Conservation (phyloP, 2,888 invertebrate species). For the Odontocolon sp. region DNA sequence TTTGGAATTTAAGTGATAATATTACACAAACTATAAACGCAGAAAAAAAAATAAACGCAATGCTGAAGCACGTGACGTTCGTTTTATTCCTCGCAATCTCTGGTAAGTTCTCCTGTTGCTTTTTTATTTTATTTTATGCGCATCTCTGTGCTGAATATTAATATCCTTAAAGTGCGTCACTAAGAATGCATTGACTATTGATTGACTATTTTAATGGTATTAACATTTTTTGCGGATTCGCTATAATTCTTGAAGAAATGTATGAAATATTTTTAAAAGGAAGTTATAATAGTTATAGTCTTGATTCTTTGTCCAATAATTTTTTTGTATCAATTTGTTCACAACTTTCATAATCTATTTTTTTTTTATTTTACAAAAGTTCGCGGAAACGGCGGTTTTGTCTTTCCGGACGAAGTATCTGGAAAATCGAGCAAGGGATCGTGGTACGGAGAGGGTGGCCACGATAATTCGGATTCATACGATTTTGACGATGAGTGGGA, state of each 20-base stretch:
- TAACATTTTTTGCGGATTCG: too few species aligned
- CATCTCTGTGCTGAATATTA: not conserved
- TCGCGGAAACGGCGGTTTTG: slow-evolving; percentile 16
- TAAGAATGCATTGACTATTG: not conserved
- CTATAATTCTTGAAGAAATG: too few species aligned
- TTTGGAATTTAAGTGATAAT: not conserved
- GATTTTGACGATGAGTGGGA: not conserved
- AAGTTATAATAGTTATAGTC: too few species aligned
- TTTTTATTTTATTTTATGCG: not conserved
- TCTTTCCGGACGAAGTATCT: slow-evolving; percentile 41
- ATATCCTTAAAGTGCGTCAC: not conserved
- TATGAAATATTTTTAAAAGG: too few species aligned
- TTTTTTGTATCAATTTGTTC: too few species aligned
- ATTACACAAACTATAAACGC: not conserved
- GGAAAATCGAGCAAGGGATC: not conserved
- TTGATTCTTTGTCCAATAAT: not conserved
- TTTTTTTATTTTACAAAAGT: slow-evolving; percentile 15
- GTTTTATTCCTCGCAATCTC: slow-evolving; percentile 7
- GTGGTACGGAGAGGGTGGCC: slow-evolving; percentile 1
- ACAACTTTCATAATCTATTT: not conserved
- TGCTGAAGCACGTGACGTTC: slow-evolving; percentile 13
- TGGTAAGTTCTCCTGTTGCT: too few species aligned
- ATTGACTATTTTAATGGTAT: not conserved
- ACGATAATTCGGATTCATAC: slow-evolving; percentile 19
- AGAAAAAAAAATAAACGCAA: slow-evolving; percentile 26